Evolutionary conservation across 1,140 invertebrate genomes (phyloP).

Genomic region (Heliconius melpomene): DNA sequence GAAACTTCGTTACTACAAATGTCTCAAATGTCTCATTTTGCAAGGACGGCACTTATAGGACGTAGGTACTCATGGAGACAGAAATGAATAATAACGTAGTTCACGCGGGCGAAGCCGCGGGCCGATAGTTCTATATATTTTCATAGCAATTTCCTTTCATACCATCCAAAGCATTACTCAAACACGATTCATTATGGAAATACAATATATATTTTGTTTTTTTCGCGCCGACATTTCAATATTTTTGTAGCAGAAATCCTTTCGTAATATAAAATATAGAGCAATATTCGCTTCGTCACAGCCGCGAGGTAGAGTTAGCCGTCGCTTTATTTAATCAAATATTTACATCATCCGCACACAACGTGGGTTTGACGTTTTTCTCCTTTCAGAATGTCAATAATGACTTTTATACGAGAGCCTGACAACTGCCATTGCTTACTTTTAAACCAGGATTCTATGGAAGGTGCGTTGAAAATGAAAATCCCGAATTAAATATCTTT

Average conservation of each 20-base stretch:
- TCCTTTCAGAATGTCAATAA: slow-evolving; percentile 61
- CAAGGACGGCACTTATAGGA: too few species aligned
- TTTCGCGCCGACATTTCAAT: not conserved
- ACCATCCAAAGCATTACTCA: not conserved
- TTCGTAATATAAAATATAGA: slow-evolving; percentile 1
- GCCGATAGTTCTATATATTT: too few species aligned
- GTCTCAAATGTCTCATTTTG: too few species aligned
- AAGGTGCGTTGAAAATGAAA: slow-evolving; percentile 6
- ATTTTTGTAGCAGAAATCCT: slow-evolving; percentile 1
- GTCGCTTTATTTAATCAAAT: slow-evolving; percentile 61
- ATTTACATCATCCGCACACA: slow-evolving; percentile 56
- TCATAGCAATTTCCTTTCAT: not conserved
- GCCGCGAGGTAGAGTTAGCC: slow-evolving; percentile 33
- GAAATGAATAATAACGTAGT: too few species aligned
- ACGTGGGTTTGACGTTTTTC: slow-evolving; percentile 64
- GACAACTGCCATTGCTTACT: slow-evolving; percentile 16
- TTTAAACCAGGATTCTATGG: not conserved
- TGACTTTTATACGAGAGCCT: slow-evolving; percentile 47
- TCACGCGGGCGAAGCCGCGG: too few species aligned
- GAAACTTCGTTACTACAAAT: too few species aligned
- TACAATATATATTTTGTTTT: slow-evolving; percentile 1
- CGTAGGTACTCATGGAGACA: too few species aligned
- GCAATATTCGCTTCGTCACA: not conserved
- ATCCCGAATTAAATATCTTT: not conserved
- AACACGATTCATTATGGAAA: not conserved